A percentile compares a stretch with the other conserved stretches of the same genome.
Evolutionary conservation across 2,113 vertebrate species (phyloP).

Genomic region (Tringa solitaria): DNA sequence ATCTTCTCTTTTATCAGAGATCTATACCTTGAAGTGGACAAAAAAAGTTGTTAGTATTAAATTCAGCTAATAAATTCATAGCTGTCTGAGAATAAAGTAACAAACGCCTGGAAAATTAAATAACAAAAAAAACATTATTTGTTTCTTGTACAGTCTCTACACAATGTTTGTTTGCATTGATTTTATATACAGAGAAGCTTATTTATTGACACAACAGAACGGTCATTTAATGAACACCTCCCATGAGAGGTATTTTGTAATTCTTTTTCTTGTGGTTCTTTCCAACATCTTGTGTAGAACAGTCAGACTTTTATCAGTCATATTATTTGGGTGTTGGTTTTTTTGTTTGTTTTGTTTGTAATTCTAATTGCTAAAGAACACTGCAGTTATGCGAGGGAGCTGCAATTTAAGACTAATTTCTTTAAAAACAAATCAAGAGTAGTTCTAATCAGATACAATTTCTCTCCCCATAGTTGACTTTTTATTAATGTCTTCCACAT

Average conservation of each 20-base stretch:
- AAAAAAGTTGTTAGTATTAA: not conserved
- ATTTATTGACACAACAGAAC: not conserved
- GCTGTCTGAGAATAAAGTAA: not conserved
- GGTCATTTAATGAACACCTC: not conserved
- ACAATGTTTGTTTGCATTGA: not conserved
- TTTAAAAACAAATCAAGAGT: not conserved
- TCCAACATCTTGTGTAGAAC: not conserved
- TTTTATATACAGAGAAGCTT: not conserved
- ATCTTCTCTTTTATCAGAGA: not conserved
- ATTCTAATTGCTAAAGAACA: not conserved
- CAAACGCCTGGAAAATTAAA: not conserved
- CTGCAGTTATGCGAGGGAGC: not conserved
- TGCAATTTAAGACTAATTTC: not conserved
- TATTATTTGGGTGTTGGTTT: not conserved
- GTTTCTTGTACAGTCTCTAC: not conserved
- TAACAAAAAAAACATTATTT: not conserved
- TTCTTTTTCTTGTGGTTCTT: not conserved
- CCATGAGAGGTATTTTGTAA: not conserved
- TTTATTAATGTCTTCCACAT: not conserved
- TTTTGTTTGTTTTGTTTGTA: not conserved
- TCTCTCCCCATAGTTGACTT: not conserved
- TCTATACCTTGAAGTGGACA: not conserved
- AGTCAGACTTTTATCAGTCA: not conserved
- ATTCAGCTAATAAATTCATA: not conserved
- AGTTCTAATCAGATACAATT: not conserved